phyloP scores from a whole-genome alignment of 1,140 invertebrate genomes.

The Gryon sp. region DNA sequence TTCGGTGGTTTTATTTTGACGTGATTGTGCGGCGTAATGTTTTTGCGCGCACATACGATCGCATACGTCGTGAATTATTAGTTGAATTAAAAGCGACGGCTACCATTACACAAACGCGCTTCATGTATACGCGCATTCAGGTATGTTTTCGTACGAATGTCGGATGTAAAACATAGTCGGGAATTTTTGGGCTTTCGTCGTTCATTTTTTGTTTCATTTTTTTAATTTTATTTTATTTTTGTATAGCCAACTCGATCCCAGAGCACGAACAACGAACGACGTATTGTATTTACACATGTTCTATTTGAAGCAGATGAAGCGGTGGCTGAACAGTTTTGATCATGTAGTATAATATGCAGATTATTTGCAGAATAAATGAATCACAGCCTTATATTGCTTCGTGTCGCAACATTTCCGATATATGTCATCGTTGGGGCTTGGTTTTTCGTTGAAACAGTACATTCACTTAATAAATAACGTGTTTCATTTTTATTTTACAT shows the following conservation, averaged over 20 bases:
- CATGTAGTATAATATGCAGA: constrained; percentile 42
- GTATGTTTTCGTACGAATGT: constrained; percentile 58
- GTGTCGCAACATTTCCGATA: not conserved
- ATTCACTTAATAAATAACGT: too few relatives aligned
- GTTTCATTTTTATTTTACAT: too few relatives aligned
- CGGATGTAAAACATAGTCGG: constrained; percentile 56
- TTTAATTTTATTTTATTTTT: constrained; percentile 40
- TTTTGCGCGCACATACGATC: constrained; percentile 25
- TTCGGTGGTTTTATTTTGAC: constrained; percentile 36
- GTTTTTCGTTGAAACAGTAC: too few relatives aligned
- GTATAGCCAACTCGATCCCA: constrained; percentile 48
- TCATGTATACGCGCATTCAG: constrained; percentile 42
- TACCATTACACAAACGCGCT: constrained; percentile 43
- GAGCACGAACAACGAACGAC: constrained; percentile 51
- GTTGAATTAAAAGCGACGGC: constrained; percentile 60
- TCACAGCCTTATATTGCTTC: constrained; percentile 20
- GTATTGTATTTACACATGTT: constrained; percentile 60
- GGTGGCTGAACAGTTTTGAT: constrained; percentile 31
- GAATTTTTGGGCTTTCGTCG: constrained; percentile 58
- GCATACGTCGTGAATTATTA: constrained; percentile 58
- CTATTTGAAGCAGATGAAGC: constrained; percentile 47
- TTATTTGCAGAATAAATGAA: constrained; percentile 49
- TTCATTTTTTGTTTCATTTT: constrained; percentile 57
- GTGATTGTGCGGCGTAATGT: constrained; percentile 49
- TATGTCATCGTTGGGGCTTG: too few relatives aligned